Evolutionary conservation across 2,888 invertebrate genomes (phyloP).

Genomic region (Drosophila prostipennis): DNA sequence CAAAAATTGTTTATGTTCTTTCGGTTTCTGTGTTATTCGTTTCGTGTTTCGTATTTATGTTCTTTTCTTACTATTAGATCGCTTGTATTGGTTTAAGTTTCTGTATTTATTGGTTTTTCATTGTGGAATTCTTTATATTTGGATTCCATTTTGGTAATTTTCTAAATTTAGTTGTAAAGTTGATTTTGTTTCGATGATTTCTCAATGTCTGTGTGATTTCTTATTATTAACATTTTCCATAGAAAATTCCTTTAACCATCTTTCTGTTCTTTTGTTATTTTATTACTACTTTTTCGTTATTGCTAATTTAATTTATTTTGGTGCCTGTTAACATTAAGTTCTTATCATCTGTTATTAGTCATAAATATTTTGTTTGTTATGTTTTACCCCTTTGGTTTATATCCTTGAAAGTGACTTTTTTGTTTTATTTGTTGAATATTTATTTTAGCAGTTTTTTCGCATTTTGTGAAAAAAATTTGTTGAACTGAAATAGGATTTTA

Average conservation of each 20-base stretch:
- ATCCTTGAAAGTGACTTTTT: slow-evolving; percentile 6
- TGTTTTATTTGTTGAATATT: neutral
- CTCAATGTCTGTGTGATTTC: slow-evolving; percentile 10
- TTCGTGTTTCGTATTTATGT: slow-evolving; percentile 15
- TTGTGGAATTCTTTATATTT: slow-evolving; percentile 6
- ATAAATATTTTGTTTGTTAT: neutral
- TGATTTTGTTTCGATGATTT: slow-evolving; percentile 21
- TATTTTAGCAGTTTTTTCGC: neutral
- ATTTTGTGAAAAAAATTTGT: neutral
- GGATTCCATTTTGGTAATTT: slow-evolving; percentile 6
- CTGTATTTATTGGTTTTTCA: slow-evolving; percentile 1
- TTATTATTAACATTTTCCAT: neutral
- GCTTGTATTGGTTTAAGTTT: slow-evolving; percentile 43
- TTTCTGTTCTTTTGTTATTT: slow-evolving; percentile 17
- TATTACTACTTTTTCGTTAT: slow-evolving; percentile 4
- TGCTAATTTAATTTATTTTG: neutral
- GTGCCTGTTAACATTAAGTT: slow-evolving; percentile 12
- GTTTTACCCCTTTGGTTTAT: neutral
- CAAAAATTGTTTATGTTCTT: slow-evolving; percentile 52
- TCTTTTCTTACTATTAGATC: slow-evolving; percentile 11
- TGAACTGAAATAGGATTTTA: neutral
- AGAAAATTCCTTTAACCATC: neutral
- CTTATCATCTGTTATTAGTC: neutral
- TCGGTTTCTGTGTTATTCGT: slow-evolving; percentile 13
- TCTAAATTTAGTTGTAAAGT: slow-evolving; percentile 12